Base-by-base conservation (phyloP, 1,140 invertebrate genomes). In the Drosophila dunni region DNA sequence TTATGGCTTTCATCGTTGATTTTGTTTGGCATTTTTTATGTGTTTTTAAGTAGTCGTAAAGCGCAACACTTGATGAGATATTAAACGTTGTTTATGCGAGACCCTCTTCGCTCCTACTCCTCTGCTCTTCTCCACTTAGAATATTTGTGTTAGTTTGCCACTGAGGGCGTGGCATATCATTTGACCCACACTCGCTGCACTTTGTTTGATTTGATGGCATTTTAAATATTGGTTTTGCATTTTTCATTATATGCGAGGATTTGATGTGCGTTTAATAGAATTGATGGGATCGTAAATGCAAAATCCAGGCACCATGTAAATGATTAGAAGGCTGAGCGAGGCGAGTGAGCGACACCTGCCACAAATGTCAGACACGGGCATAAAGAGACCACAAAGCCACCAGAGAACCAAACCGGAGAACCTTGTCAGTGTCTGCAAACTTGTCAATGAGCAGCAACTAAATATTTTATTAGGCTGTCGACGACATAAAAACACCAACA, bases 381-480 rank as follows among this genome's bases (percentile, higher is more conserved):
- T 75, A 88, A 86, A 82, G 79, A 88, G 81, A 86, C 82, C 83
- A 72, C 79, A 79, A 74, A 70, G 53, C 61, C 85, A 34, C 10
- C 13, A 20, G 34, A 7, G 13, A 13, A 45, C 3, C 24, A 29
- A 29, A 29, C 24, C 13, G 34, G 20, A 70, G 85, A 64, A 80
- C 71, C 88, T 81, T 91, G 78, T 69, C 78, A 80, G 68, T 71
- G 84, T 89, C 84, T 88, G 84, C 70, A 80, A 88, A 88, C 84
- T 88, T 91, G 80, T 91, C 89, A 91, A 91, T 91, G 83, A 91
- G 81, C 74, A 71, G 53, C 89, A 91, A 84, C 88, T 91, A 91
- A 91, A 91, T 91, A 91, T 91, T 91, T 91, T 91, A 91, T 91
- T 91, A 91, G 89, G 72, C 89, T 81, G 75, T 82, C 84, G 73